These are phyloP conservation scores for Grammomys dolichurus DNA, from an alignment of 2,113 vertebrate genomes.

Conservation along the genomic window DNA sequence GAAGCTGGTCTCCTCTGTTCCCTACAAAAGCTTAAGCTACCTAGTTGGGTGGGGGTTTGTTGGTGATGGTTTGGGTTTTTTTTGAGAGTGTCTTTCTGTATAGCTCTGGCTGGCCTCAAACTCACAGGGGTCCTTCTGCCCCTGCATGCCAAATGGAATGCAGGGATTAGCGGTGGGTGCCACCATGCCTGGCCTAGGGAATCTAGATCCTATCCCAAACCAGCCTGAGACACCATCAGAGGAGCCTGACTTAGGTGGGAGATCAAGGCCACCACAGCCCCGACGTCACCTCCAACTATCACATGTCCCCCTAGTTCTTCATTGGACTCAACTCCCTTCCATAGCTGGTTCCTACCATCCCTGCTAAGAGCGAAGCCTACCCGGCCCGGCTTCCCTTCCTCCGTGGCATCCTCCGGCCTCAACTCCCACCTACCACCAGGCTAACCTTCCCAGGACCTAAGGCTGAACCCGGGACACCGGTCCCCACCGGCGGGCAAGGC, in stretches of 20 bases:
- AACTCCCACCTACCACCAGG: not conserved
- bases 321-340: not conserved
- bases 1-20: not conserved
- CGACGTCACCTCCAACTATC: not conserved
- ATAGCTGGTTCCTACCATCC: not conserved
- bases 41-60: not conserved
- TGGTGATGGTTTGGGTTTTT: not conserved
- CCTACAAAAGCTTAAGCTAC: not conserved
- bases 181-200: not conserved
- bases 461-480: too few species aligned
- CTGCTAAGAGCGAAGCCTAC: too few species aligned
- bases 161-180: not conserved
- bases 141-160: too few species aligned
- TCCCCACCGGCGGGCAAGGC: not conserved
- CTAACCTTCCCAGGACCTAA: not conserved
- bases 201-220: not conserved
- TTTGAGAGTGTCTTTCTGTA: not conserved
- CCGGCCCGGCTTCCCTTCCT: not conserved
- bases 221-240: too few species aligned
- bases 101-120: not conserved
- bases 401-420: not conserved
- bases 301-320: not conserved
- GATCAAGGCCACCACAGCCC: not conserved
- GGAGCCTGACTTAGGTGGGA: not conserved
- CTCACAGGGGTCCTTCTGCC: not conserved